Base-by-base conservation (phyloP, 2,113 vertebrate genomes). In the Clupea harengus region DNA sequence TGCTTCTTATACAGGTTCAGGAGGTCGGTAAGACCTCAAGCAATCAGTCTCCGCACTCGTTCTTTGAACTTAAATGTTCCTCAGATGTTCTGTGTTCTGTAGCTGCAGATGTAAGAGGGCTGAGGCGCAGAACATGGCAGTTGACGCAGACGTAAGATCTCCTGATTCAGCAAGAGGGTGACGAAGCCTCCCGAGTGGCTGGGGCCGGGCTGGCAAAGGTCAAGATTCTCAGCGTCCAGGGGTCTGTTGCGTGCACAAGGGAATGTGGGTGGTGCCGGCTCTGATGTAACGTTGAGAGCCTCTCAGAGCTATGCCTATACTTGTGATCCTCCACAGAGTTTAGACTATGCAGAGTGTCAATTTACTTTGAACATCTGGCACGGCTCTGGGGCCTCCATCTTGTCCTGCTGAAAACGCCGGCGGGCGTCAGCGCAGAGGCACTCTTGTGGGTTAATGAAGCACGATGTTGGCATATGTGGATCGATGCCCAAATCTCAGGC, bases 111-210 rank as follows among this genome's bases (percentile, higher is more conserved):
- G 32, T 78, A 17, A 17, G 72, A 10, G 28, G 28, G 2, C 11
- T 39, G 2, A 28, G 64, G 28, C 6, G 13, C 28, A 78, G 32
- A 32, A 5, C 32, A 18, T 78, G 72, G 28, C 28, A 32, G 72
- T 44, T 78, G 72, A 78, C 13, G 10, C n/a, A 93, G 93, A 89
- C 88, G 91, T 54, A 93, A 95, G 45, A 80, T 82, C 13, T 86
- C 6, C 25, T 44, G 85, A 91, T 93, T 94, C 89, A 87, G 89
- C 86, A 92, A 93, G 32, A 78, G 86, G 86, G 82, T 93, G 91
- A 83, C 87, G 88, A 92, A 92, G 94, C 92, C 83, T 64, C 82
- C 82, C 83, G 82, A 85, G 46, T 20, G 82, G 87, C 85, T 78
- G 87, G 25, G 6, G 44, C 20, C 46, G 15, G 45, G 11, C 28